These are phyloP conservation scores for Aphrophora alni DNA, from an alignment of 2,888 invertebrate genomes.

Conservation along the genomic window DNA sequence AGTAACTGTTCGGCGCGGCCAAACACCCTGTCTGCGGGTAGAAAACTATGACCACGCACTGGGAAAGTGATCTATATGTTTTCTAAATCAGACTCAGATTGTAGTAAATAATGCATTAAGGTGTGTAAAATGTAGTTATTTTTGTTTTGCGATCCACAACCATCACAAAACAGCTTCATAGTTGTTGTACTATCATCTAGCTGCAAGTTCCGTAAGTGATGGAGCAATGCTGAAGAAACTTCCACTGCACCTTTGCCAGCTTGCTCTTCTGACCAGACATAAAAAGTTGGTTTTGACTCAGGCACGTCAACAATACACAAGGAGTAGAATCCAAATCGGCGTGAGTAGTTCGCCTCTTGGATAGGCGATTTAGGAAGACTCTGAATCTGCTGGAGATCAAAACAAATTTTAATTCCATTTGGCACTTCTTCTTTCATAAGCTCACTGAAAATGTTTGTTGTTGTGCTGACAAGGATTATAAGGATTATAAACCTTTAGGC, in stretches of 20 bases:
- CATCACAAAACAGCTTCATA: no score
- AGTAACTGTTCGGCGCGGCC: conserved; percentile 12
- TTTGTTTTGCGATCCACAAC: conserved; percentile 14
- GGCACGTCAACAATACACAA: no score
- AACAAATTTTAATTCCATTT: no score
- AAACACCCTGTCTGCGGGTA: conserved; percentile 18
- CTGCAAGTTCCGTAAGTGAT: not conserved
- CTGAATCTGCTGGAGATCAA: no score
- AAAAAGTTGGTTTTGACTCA: conserved; percentile 14
- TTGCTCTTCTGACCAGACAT: conserved; percentile 26
- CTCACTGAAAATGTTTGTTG: conserved; percentile 1
- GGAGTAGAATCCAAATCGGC: conserved; percentile 19
- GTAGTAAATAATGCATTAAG: conserved; percentile 7
- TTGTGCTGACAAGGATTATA: no score
- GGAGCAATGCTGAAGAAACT: conserved; percentile 21
- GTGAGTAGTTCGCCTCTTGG: conserved; percentile 26
- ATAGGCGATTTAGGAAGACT: conserved; percentile 26
- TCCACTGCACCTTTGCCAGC: conserved; percentile 25
- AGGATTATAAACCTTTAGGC: no score
- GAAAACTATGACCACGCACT: conserved; percentile 19
- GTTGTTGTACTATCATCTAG: not conserved
- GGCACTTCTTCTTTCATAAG: conserved; percentile 3
- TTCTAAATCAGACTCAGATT: not conserved
- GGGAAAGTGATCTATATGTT: not conserved
- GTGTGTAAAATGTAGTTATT: not conserved